Evolutionary conservation across 2,888 invertebrate species (phyloP), one percentile per base, ranked within the genome.

Genomic region (Norana najaformis): DNA sequence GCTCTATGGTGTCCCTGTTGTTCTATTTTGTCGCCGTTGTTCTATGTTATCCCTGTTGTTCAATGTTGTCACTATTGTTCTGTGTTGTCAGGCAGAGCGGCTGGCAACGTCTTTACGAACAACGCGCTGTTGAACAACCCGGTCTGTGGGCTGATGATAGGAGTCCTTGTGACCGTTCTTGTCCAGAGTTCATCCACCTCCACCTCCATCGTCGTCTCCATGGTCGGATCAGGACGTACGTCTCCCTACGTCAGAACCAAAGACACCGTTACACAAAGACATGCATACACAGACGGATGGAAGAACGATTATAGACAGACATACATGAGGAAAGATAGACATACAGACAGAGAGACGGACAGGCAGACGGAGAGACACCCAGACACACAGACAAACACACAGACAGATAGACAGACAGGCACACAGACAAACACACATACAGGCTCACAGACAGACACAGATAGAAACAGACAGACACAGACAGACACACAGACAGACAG

Each of bases 121-220:
- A 95, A 94, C 91, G 94, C 94, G 88, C 92, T 96, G 5, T 93
- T 96, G 39, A 91, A 93, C 83, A 96, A 96, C 93, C 96, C 96
- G 0, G 94, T 96, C 14, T 95, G 95, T 8, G 96, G 96, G 0
- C 93, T 96, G 35, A 96, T 96, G 95, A 95, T 96, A 82, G 96
- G 96, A 2, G 95, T 96, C 37, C 93, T 96, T 91, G 95, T 95
- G 13, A 96, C 96, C 13, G 96, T 96, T 4, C 92, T 96, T 37
- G 95, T 96, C 1, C 96, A 96, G 93, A 95, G 95, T 90, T 96
- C 96, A 0, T 95, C 95, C 88, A 96, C 96, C 0, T 95, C 96
- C 30, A 96, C 96, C 0, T 94, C 94, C 20, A 94, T 95, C 83
- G 93, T 94, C 53, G 94, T 95, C 88, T 93, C 94, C 83, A 93